Conservation (phyloP, 2,888 invertebrate genomes). For the Epinotia demarniana region DNA sequence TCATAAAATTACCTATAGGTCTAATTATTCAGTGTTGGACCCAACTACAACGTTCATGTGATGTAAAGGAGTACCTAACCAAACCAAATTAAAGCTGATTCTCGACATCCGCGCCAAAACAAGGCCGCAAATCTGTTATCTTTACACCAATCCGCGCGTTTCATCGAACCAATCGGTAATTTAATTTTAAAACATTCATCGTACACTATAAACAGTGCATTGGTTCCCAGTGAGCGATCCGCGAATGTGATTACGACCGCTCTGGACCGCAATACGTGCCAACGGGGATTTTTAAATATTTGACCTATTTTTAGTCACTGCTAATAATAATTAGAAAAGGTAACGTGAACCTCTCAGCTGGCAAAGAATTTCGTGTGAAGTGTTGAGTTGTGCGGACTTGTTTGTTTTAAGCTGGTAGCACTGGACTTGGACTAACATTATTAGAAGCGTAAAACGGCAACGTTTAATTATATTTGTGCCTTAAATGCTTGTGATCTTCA, state of each 20-base stretch:
- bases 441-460: background rate
- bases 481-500: background rate
- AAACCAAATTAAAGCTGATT: slow-evolving; percentile 27
- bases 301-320: slow-evolving; percentile 81
- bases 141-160: slow-evolving; percentile 19
- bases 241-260: slow-evolving; percentile 71
- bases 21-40: background rate
- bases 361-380: slow-evolving; percentile 61
- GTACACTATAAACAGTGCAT: slow-evolving; percentile 49
- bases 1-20: too few relatives aligned
- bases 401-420: slow-evolving; percentile 60
- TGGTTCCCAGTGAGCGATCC: slow-evolving; percentile 55
- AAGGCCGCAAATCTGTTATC: slow-evolving; percentile 33
- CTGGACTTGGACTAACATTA: slow-evolving; percentile 20
- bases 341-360: slow-evolving; percentile 81
- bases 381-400: slow-evolving; percentile 53
- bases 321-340: slow-evolving; percentile 83
- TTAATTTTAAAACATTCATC: slow-evolving; percentile 30
- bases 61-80: slow-evolving; percentile 21
- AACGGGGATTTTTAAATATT: slow-evolving; percentile 80
- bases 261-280: slow-evolving; percentile 72
- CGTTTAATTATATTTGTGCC: background rate
- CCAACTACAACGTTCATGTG: background rate
- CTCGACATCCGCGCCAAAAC: slow-evolving; percentile 26
- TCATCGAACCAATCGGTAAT: slow-evolving; percentile 35